A percentile compares a stretch with the other conserved stretches of the same genome.
phyloP scores from a whole-genome alignment of 2,797 vertebrate species.

The Anniella stebbinsi region DNA sequence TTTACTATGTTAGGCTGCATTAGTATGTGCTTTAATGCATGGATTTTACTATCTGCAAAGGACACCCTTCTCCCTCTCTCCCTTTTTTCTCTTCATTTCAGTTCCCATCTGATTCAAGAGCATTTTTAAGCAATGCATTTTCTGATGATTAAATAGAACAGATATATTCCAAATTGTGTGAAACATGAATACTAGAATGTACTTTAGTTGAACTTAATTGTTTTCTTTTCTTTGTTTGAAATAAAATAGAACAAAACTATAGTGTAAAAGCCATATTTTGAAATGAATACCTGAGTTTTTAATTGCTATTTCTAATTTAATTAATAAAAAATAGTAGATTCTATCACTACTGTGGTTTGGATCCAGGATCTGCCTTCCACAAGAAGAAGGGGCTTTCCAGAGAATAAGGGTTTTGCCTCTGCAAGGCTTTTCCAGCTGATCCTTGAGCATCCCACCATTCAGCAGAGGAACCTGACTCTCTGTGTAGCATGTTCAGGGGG shows the following conservation, averaged over 20 bases:
- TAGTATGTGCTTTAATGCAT: background rate
- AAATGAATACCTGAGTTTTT: background rate
- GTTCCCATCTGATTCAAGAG: constrained; percentile 16
- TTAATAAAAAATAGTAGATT: background rate
- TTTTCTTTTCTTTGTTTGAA: background rate
- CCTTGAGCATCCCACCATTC: too few relatives aligned
- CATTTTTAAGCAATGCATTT: constrained; percentile 28
- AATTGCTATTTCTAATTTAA: background rate
- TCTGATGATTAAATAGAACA: constrained; percentile 20
- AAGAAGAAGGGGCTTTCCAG: too few relatives aligned
- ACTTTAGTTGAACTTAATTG: background rate
- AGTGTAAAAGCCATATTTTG: background rate
- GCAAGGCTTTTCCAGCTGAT: too few relatives aligned
- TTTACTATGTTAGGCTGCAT: constrained; percentile 31
- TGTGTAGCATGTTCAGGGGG: too few relatives aligned
- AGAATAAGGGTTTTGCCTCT: too few relatives aligned
- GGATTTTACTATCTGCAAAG: constrained; percentile 34
- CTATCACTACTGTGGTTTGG: too few relatives aligned
- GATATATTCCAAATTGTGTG: background rate
- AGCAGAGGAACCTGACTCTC: too few relatives aligned
- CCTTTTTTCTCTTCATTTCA: constrained; percentile 5
- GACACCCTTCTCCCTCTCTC: background rate
- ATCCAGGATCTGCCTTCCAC: too few relatives aligned
- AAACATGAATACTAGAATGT: constrained; percentile 16
- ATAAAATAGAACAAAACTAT: too few relatives aligned